Evolutionary conservation across 2,113 vertebrate species (phyloP), one percentile per base, ranked within the genome.

Genomic region (Thunnus thynnus): DNA sequence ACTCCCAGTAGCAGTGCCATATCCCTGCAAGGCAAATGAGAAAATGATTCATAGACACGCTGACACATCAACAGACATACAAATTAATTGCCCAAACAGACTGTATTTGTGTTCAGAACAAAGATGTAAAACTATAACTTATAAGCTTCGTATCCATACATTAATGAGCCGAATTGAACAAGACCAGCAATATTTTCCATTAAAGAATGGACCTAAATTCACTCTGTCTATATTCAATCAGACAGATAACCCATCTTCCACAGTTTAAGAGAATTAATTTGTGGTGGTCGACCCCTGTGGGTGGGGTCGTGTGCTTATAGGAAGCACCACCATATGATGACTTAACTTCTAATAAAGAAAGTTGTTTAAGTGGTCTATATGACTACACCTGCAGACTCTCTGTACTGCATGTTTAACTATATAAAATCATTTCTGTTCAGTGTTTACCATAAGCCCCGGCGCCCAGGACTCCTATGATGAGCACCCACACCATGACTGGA

Each of bases 1-100:
- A 98, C 88, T 97, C 96, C 77, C 90, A 93, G 90, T 96, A 95
- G 83, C 96, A 97, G 93, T 98, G 96, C 93, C 95, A 98, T 67
- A 98, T 98, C 3, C 96, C 96, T 97, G 78, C 6, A 65, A 18
- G 20, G 25, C 66, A 71, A 65, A 48, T 9, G 18, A 13, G 5
- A 46, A 11, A 63, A 16, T 13, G 27, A 62, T 13, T 14, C 14
- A 72, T 14, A 82, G 20, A 72, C 25, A 44, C 14, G 3, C 5
- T 41, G 71, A 50, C 48, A 74, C 46, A 6, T 62, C 44, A 62
- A 46, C 18, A 64, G 11, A 13, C n/a, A 47, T 20, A 13, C 3
- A 64, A 64, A 18, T 3, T 9, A 17, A 13, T 14, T 25, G 1
- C 7, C 36, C 18, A 8, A 44, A 2, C 20, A 69, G 27, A 69